A percentile compares a stretch with the other conserved stretches of the same genome.
Conservation (phyloP, 2,113 vertebrate genomes). For the Puffinus mauretanicus region DNA sequence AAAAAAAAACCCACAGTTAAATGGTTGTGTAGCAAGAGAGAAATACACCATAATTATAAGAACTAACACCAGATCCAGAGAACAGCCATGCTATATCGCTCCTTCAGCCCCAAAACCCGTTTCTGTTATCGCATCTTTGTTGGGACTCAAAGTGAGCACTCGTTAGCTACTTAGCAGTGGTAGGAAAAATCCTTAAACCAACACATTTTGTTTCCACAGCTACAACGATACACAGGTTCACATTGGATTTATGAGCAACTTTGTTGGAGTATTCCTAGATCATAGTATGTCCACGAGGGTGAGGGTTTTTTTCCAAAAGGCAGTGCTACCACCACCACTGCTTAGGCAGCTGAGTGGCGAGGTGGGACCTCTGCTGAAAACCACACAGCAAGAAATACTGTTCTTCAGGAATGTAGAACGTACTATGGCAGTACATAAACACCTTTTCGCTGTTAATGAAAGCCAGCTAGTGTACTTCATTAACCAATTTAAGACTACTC, state of each 20-base stretch:
- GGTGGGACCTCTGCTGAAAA: neutral
- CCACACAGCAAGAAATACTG: neutral
- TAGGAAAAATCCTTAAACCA: neutral
- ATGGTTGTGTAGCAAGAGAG: neutral
- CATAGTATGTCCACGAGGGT: neutral
- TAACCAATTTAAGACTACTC: neutral
- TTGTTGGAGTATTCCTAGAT: neutral
- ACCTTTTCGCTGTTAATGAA: neutral
- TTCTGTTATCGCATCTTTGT: neutral
- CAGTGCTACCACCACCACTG: neutral
- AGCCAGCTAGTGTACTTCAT: neutral
- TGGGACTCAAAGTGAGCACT: neutral
- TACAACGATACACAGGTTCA: neutral
- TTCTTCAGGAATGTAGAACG: neutral
- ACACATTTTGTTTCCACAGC: neutral
- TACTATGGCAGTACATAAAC: rapidly evolving
- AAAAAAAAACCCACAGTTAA: neutral
- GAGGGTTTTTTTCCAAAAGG: neutral
- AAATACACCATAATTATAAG: neutral
- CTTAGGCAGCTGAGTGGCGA: neutral
- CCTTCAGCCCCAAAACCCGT: neutral
- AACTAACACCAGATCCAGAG: neutral
- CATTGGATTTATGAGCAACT: neutral
- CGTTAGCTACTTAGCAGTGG: neutral
- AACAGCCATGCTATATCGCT: neutral